Base-by-base conservation (phyloP, 2,888 invertebrate species). In the Lycophotia porphyrea region DNA sequence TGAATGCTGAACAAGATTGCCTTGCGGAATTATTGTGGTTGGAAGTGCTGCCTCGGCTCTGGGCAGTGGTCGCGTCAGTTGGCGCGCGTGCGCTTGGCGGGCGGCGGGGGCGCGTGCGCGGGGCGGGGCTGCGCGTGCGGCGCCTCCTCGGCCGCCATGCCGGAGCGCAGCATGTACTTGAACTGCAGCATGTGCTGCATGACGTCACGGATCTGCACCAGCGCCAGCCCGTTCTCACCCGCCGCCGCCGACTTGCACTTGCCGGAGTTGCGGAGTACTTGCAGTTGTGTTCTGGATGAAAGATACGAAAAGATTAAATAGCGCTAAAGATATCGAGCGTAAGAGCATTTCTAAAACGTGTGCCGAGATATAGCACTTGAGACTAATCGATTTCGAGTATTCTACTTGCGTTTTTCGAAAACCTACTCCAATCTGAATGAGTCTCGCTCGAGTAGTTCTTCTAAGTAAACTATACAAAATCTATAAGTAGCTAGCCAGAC, bases 131-230 rank as follows among this genome's bases (percentile, higher is more conserved):
- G 87, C 83, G 87, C 81, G 84, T 86, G 90, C 87, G 60, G 86
- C 67, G 87, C 3, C 2, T 82, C 95, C 86, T 94, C 94, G 66
- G 86, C 88, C 4, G 92, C 90, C 61, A 91, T 88, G 0, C 94
- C 96, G 18, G 97, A 96, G 76, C 97, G 97, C 94, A 98, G 97
- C 98, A 98, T 98, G 96, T 98, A 98, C 92, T 98, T 98, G 95
- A 98, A 96, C 94, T 98, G 98, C 47, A 98, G 98, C 98, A 98
- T 98, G 94, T 97, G 98, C 91, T 97, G 97, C 96, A 98, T 98
- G 82, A 98, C 98, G 95, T 98, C 98, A 82, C 98, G 97, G 87
- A 98, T 98, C 95, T 98, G 98, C 74, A 98, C 98, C 87, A 98
- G 95, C 60, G 98, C 98, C 93, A 98, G 95, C 70, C 97, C 97